These are phyloP conservation scores for Drosophila burlai DNA, from an alignment of 1,140 invertebrate genomes.

Conservation along the genomic window DNA sequence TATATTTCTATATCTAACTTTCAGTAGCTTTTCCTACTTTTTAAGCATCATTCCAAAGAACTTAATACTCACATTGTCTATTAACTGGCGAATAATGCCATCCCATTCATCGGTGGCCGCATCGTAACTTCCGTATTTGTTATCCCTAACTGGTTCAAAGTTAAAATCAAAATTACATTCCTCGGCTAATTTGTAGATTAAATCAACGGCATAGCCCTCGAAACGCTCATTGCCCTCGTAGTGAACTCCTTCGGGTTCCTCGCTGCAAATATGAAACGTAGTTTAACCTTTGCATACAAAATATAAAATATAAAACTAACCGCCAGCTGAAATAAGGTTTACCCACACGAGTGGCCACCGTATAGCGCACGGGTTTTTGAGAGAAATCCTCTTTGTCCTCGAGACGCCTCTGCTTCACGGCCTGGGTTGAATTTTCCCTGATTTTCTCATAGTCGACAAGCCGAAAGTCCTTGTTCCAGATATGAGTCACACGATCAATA, in stretches of 20 bases:
- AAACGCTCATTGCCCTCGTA: constrained; percentile 87
- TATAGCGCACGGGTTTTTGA: constrained; percentile 62
- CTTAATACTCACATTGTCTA: constrained; percentile 87
- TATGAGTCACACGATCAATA: constrained; percentile 62
- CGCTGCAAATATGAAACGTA: constrained; percentile 9
- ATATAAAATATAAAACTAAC: constrained; percentile 35
- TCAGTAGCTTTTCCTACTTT: too few species aligned
- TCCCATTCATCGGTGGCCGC: constrained; percentile 91
- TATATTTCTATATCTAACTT: too few species aligned
- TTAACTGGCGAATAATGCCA: constrained; percentile 93
- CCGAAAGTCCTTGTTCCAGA: constrained; percentile 75
- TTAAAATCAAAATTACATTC: constrained; percentile 91
- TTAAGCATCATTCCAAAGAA: not conserved
- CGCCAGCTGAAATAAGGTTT: constrained; percentile 78
- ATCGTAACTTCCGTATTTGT: constrained; percentile 90
- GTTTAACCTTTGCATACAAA: not conserved
- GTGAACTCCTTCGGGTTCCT: constrained; percentile 72
- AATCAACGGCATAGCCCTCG: constrained; percentile 91
- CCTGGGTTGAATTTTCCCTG: constrained; percentile 61
- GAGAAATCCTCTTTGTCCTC: constrained; percentile 71
- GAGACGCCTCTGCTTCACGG: constrained; percentile 46
- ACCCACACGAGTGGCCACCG: constrained; percentile 73
- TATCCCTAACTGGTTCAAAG: constrained; percentile 89
- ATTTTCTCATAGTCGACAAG: constrained; percentile 61
- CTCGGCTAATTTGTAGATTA: constrained; percentile 89